Evolutionary conservation across 2,113 vertebrate genomes (phyloP), one percentile per base, ranked within the genome.

Genomic region (Phoxinus phoxinus): DNA sequence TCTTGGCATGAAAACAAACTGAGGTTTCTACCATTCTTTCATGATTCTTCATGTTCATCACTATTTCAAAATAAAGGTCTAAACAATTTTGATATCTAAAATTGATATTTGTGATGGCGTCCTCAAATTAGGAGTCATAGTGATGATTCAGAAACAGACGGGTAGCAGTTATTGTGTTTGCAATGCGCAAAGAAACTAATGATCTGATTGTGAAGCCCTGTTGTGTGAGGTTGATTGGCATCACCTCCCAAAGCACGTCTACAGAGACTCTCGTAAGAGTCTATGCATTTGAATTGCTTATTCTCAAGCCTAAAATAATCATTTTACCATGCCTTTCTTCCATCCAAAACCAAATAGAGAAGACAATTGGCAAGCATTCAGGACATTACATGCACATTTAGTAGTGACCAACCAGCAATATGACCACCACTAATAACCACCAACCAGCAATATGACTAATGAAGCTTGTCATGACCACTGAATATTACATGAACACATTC

Each of bases 171-270:
- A 65, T 30, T 27, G n/a, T 81, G 44, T 63, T 44, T 19, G 1
- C 77, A 80, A 65, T 81, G 78, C 37, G 65, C 46, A 23, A 65
- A n/a, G 35, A 79, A 56, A 17, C 23, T 1, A 59, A n/a, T 0
- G 44, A 35, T 75, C 35, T 81, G 81, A 88, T 81, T 86, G 85
- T 81, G 61, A 76, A 63, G 81, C 81, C 30, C 61, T 8, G 78
- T 76, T 46, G 56, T 4, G 35, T 67, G n/a, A 35, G 25, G n/a
- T n/a, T 63, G 73, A 83, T 27, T 67, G 61, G 76, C 76, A 79
- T 41, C 46, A 15, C 12, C 44, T 71, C 44, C 35, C 79, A 59
- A 41, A 61, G 74, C 74, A 8, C 32, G 37, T 79, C 53, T 59
- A 58, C 21, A 15, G 4, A 76, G 74, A 76, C 21, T 61, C 53